Evolutionary conservation across 2,888 invertebrate genomes (phyloP), one percentile per base, ranked within the genome.

Genomic region (Pseudoips prasinana): DNA sequence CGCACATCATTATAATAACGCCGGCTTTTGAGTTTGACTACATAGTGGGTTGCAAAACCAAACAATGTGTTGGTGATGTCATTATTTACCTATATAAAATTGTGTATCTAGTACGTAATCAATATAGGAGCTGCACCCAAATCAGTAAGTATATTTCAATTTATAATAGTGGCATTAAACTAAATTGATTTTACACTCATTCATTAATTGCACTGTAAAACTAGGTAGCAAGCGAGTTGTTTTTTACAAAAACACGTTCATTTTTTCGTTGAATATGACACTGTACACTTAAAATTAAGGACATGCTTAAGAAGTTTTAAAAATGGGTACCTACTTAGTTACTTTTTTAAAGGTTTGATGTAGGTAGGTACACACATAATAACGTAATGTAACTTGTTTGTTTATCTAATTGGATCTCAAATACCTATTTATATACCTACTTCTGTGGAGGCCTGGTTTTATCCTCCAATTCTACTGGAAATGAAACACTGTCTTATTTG

Each of bases 391-490:
- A 22, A 29, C 29, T 29, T 29, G 29, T 29, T 29, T 28, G 28
- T 28, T 28, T 28, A 28, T 28, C 28, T 23, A 23, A 29, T 29
- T 29, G 29, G 29, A 29, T 29, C 29, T 29, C 29, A 29, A 29
- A 29, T 29, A 29, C 29, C 29, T 29, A 29, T 29, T 29, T 29
- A 29, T 29, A 29, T 29, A 29, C 31, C 31, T 31, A 31, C 31
- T 31, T 31, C 31, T 32, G 32, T 22, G 32, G 32, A 32, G 32
- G 32, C 32, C 32, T 32, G 32, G 32, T 32, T 32, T 32, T 32
- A 32, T 32, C 32, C 32, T 32, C 32, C 32, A 32, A 32, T 32
- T 32, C 32, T 32, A 32, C 32, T 32, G 32, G 32, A 32, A 32
- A 32, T 32, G 32, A 32, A 32, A 32, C 31, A 31, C 29, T 29